These are phyloP conservation scores for Sebastes hubbsi DNA, from an alignment of 2,797 vertebrate genomes.

Conservation along the genomic window DNA sequence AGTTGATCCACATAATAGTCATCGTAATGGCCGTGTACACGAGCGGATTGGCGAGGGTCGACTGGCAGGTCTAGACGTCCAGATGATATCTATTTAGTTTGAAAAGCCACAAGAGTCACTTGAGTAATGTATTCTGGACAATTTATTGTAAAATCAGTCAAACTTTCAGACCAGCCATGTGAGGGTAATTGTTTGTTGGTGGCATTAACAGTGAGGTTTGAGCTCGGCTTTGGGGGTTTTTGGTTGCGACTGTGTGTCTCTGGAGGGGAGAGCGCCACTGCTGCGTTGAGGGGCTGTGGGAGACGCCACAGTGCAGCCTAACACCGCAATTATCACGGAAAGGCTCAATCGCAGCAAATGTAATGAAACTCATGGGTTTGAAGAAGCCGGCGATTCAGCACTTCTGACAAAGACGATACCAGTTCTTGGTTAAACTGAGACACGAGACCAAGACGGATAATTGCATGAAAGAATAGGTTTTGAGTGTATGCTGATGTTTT, in stretches of 20 bases:
- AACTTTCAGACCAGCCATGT: conserved; percentile 14
- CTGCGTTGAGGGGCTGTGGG: conserved; percentile 44
- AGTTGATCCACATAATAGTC: conserved; percentile 64
- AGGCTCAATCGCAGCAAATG: conserved; percentile 47
- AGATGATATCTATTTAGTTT: conserved; percentile 23
- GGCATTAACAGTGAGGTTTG: conserved; percentile 56
- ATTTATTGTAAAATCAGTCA: conserved; percentile 38
- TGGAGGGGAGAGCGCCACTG: conserved; percentile 56
- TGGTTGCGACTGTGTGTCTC: conserved; percentile 80
- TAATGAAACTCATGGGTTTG: conserved; percentile 26
- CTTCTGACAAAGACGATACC: conserved; percentile 35
- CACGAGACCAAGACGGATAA: conserved; percentile 28
- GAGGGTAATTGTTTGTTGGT: conserved; percentile 58
- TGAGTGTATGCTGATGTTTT: background rate
- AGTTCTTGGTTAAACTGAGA: conserved; percentile 34
- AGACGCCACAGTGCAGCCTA: conserved; percentile 48
- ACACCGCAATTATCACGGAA: conserved; percentile 71
- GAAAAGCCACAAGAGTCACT: conserved; percentile 38
- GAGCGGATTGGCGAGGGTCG: conserved; percentile 42
- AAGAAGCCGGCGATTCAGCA: conserved; percentile 57
- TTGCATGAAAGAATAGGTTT: conserved; percentile 22
- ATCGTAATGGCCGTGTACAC: conserved; percentile 67
- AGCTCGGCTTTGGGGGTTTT: conserved; percentile 70
- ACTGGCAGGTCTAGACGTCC: conserved; percentile 38
- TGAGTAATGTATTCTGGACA: conserved; percentile 2